These are phyloP conservation scores for Menidia menidia DNA, from an alignment of 2,797 vertebrate genomes.

Conservation along the genomic window DNA sequence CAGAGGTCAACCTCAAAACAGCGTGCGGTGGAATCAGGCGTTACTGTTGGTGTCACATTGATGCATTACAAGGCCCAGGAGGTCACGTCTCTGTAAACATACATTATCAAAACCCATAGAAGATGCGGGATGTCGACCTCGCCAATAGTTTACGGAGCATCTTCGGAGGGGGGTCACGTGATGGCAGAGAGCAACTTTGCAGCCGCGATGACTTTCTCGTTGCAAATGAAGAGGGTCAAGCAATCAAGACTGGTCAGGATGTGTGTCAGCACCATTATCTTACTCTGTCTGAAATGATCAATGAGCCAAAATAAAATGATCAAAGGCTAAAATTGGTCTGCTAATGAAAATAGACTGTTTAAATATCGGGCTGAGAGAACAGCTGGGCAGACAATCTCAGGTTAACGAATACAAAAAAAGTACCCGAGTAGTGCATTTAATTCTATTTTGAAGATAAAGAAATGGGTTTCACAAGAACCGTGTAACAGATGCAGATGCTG, in stretches of 20 bases:
- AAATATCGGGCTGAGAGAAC: conserved; percentile 81
- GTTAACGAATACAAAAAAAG: conserved; percentile 27
- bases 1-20: conserved; percentile 87
- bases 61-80: conserved; percentile 94
- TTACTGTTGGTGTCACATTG: conserved; percentile 96
- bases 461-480: background rate
- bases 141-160: conserved; percentile 85
- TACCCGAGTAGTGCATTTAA: background rate
- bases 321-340: conserved; percentile 91
- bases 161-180: conserved; percentile 70
- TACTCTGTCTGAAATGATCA: conserved; percentile 91
- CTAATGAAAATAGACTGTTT: conserved; percentile 94
- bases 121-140: conserved; percentile 90
- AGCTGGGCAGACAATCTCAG: conserved; percentile 61
- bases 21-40: conserved; percentile 89
- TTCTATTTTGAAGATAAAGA: background rate
- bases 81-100: conserved; percentile 99
- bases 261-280: conserved; percentile 89
- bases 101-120: conserved; percentile 99
- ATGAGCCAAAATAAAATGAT: conserved; percentile 92
- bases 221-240: conserved; percentile 94
- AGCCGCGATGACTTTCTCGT: conserved; percentile 86
- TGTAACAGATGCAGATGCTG: background rate
- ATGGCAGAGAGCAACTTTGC: conserved; percentile 70
- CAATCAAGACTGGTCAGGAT: conserved; percentile 88